A percentile compares a stretch with the other conserved stretches of the same genome.
Conservation (phyloP, 1,140 invertebrate genomes). For the Eupeodes corollae region DNA sequence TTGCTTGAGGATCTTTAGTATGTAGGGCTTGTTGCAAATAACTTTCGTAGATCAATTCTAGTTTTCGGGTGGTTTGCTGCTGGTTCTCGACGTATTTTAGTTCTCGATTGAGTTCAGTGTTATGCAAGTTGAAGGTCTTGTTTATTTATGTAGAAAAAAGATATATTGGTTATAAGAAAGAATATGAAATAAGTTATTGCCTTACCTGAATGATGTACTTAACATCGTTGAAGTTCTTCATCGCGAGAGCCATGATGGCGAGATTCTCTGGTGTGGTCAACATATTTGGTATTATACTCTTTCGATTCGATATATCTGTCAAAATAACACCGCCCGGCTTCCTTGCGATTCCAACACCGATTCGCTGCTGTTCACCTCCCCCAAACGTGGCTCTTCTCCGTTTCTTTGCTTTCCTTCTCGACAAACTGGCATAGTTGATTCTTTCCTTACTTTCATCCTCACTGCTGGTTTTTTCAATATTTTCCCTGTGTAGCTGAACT, state of each 20-base stretch:
- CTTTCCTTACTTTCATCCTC: conserved; percentile 31
- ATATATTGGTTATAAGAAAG: background rate
- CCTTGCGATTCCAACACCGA: background rate
- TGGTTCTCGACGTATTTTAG: conserved; percentile 38
- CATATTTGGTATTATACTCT: conserved; percentile 32
- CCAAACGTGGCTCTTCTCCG: conserved; percentile 24
- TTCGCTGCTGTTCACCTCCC: conserved; percentile 7
- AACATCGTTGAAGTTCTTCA: conserved; percentile 30
- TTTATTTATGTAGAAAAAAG: background rate
- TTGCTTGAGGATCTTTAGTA: conserved; percentile 9
- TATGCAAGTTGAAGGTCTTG: conserved; percentile 39
- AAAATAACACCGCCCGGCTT: conserved; percentile 12
- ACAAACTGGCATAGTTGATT: conserved; percentile 17
- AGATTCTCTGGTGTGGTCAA: conserved; percentile 26
- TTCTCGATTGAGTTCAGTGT: conserved; percentile 34
- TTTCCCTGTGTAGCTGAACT: conserved; percentile 20
- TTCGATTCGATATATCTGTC: conserved; percentile 8
- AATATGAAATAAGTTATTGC: background rate
- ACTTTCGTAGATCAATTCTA: conserved; percentile 21
- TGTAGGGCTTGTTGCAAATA: conserved; percentile 18
- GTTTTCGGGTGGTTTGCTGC: conserved; percentile 32
- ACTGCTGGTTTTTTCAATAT: conserved; percentile 23
- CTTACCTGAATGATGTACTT: conserved; percentile 33
- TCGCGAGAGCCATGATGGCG: conserved; percentile 27
- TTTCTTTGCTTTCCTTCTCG: conserved; percentile 18